Evolutionary conservation across 2,113 vertebrate species (phyloP).

Genomic region (Myotis yumanensis): DNA sequence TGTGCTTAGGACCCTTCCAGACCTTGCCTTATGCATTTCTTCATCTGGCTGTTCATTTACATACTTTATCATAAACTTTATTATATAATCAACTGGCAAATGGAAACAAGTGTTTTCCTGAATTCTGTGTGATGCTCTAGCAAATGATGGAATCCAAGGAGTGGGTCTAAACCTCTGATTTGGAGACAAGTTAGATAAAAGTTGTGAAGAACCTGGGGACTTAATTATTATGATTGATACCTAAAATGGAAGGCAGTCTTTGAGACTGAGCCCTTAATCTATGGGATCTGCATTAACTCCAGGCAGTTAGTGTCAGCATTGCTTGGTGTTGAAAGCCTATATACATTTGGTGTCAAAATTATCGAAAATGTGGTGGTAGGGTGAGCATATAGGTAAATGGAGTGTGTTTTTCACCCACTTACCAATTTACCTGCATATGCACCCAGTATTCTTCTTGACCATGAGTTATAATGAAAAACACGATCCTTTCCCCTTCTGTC

Average conservation of each 20-base stretch:
- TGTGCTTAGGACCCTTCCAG: not conserved
- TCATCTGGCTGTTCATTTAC: not conserved
- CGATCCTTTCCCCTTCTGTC: not conserved
- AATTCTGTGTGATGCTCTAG: not conserved
- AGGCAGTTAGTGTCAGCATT: not conserved
- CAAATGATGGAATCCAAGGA: not conserved
- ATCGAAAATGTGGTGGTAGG: not conserved
- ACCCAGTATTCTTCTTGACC: not conserved
- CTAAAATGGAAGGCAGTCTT: not conserved
- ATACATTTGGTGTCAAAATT: not conserved
- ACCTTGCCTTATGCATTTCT: not conserved
- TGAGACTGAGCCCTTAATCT: not conserved
- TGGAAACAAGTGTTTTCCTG: not conserved
- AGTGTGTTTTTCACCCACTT: not conserved
- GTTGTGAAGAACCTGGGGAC: not conserved
- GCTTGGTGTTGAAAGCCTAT: not conserved
- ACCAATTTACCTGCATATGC: not conserved
- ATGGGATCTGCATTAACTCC: not conserved
- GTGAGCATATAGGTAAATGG: not conserved
- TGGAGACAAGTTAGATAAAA: not conserved
- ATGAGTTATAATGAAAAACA: not conserved
- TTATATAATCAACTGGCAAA: not conserved
- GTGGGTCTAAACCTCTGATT: not conserved
- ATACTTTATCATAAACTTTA: not conserved
- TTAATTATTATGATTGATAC: not conserved